A percentile compares a stretch with the other conserved stretches of the same genome.
These are phyloP conservation scores for Tromatobia lineatoria DNA, from an alignment of 2,888 invertebrate species.

Conservation along the genomic window DNA sequence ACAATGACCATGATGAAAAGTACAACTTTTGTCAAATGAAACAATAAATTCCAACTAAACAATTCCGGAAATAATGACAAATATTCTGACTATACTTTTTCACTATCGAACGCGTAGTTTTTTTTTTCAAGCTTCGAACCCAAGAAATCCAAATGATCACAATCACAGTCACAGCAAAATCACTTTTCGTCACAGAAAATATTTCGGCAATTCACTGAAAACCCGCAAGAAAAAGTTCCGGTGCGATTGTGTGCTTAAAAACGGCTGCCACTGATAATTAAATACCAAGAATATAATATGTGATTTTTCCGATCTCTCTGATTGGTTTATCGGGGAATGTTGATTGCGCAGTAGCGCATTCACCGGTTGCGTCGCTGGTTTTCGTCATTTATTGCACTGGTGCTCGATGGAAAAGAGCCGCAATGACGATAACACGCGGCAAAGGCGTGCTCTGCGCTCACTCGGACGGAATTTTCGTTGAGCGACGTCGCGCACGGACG, in stretches of 20 bases:
- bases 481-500: slow-evolving; percentile 62
- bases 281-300: not conserved
- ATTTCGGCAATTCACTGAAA: not conserved
- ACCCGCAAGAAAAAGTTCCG: too few relatives aligned
- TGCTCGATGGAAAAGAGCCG: not conserved
- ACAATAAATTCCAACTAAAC: too few relatives aligned
- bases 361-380: not conserved
- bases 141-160: slow-evolving; percentile 17
- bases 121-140: not conserved
- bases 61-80: too few relatives aligned
- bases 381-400: not conserved
- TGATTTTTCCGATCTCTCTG: not conserved
- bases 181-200: not conserved
- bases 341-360: slow-evolving; percentile 5
- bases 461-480: slow-evolving; percentile 22
- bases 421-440: slow-evolving; percentile 32
- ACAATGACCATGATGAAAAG: not conserved
- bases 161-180: slow-evolving; percentile 8
- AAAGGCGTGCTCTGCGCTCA: slow-evolving; percentile 37
- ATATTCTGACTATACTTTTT: too few relatives aligned
- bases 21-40: too few relatives aligned
- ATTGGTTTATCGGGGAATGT: slow-evolving; percentile 22
- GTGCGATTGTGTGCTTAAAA: not conserved
- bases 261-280: not conserved
- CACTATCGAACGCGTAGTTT: too few relatives aligned